Evolutionary conservation across 2,797 vertebrate genomes (phyloP), one percentile per base, ranked within the genome.

Genomic region (Sebastes kiyomatsui): DNA sequence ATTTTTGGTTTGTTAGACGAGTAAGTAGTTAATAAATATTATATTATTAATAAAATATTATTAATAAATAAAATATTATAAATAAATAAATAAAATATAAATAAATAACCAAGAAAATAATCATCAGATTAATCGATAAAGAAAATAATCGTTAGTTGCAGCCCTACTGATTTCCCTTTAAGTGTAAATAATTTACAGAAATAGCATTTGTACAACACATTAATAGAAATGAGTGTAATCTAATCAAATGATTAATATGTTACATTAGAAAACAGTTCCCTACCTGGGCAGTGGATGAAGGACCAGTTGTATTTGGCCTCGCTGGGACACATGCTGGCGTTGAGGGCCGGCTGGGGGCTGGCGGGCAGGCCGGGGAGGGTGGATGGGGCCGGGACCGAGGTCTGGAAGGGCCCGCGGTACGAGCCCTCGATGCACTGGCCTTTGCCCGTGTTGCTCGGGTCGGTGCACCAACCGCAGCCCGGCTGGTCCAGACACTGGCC

Each of bases 221-320:
- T n/a, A 13, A 12, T 18, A 49, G 11, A 25, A 20, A 12, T 3
- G 1, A 4, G 8, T 49, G 4, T 25, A 7, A n/a, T 52, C 8
- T 52, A 16, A 46, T 52, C 18, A 52, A 52, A 52, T 25, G 4
- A 13, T 23, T 11, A 22, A 2, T 23, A 23, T 20, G 0, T 35
- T 49, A 1, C 9, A n/a, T 67, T 1, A 35, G 16, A 49, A 32
- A 16, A 33, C 6, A 4, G n/a, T 4, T 2, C 2, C 20, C 72
- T 93, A 99, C 98, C 98, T 93, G 98, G 98, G 78, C 98, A 99
- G 69, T 97, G 97, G 82, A 99, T 98, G 65, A 99, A 99, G 84
- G 98, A 98, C 98, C 98, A 99, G 84, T 98, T 99, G 73, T 97
- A 99, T 65, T 55, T 96, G 91, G 87, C 95, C 77, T 98, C 97